Evolutionary conservation across 2,888 invertebrate genomes (phyloP).

Genomic region (Dysmachus trigonus): DNA sequence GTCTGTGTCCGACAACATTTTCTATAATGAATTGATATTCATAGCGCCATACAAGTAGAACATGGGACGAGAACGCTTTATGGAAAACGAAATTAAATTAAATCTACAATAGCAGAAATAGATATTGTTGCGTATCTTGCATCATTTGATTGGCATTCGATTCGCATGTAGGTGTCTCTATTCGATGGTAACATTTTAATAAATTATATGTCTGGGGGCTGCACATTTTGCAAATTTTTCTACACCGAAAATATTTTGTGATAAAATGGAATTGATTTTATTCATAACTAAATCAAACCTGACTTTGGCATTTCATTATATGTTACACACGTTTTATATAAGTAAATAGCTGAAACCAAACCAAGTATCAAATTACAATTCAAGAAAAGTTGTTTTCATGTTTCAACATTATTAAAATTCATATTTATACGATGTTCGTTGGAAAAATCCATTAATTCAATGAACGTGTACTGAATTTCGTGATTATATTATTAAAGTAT

Average conservation of each 20-base stretch:
- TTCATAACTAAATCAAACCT: neutral
- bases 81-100: neutral
- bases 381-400: neutral
- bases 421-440: neutral
- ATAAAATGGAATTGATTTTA: neutral
- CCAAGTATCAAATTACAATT: neutral
- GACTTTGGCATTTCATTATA: neutral
- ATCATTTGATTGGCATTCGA: slow-evolving; percentile 21
- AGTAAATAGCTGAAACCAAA: neutral
- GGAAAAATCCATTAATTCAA: neutral
- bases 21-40: slow-evolving; percentile 7
- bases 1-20: neutral
- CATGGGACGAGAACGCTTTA: neutral
- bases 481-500: neutral
- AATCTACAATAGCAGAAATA: neutral
- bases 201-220: neutral
- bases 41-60: slow-evolving; percentile 3
- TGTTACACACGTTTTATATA: neutral
- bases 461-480: neutral
- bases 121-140: neutral
- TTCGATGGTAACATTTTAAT: neutral
- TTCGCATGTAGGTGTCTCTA: neutral
- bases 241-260: neutral
- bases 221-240: neutral
- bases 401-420: neutral